Conservation (phyloP, 2,888 invertebrate species). For the Euzetes globulus region DNA sequence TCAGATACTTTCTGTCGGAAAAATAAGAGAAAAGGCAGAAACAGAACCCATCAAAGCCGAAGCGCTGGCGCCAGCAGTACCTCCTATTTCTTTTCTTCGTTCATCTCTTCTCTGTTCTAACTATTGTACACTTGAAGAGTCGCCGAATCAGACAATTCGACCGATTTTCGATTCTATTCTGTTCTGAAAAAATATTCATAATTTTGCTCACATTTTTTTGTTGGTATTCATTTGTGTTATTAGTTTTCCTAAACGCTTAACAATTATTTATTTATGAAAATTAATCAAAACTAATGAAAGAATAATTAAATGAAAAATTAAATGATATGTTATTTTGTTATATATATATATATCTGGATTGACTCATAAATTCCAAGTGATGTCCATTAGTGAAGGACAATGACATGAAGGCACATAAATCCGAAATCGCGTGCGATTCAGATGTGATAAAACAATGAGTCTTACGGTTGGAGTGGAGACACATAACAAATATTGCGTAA, state of each 20-base stretch:
- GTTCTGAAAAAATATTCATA: not conserved
- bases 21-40: slow-evolving; percentile 22
- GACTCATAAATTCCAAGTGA: not conserved
- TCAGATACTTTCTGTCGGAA: slow-evolving; percentile 15
- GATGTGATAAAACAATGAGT: slow-evolving; percentile 24
- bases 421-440: slow-evolving; percentile 12
- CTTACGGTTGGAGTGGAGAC: not conserved
- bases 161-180: not conserved
- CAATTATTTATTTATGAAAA: not conserved
- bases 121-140: slow-evolving; percentile 23
- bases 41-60: slow-evolving; percentile 30
- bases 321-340: not conserved
- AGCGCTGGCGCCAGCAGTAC: slow-evolving; percentile 31
- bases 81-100: slow-evolving; percentile 31
- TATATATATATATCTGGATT: not conserved
- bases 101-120: slow-evolving; percentile 2
- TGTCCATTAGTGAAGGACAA: slow-evolving; percentile 29
- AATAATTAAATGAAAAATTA: not conserved
- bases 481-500: slow-evolving; percentile 17
- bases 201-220: not conserved
- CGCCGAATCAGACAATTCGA: slow-evolving; percentile 2
- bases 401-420: slow-evolving; percentile 15
- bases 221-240: not conserved
- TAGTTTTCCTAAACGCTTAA: not conserved
- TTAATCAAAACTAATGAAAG: not conserved